Conservation (phyloP, 2,113 vertebrate species). For the Microcebus jonahi region DNA sequence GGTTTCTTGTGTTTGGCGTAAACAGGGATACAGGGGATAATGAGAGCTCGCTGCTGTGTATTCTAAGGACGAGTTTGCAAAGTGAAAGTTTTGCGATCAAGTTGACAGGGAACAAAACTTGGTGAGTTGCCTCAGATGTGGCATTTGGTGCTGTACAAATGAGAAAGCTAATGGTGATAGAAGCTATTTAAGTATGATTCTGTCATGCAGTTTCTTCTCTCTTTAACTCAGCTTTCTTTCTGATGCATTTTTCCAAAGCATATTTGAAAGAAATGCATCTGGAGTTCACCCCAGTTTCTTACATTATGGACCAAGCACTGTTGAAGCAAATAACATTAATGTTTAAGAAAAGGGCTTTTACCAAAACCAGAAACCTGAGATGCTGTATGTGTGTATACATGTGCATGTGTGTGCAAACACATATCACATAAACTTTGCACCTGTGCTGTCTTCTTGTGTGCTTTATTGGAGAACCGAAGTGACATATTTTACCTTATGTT, state of each 20-base stretch:
- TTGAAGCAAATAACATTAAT: not conserved
- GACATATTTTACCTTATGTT: not conserved
- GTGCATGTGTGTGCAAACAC: fast-evolving
- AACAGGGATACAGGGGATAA: not conserved
- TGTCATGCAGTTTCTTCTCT: not conserved
- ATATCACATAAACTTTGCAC: not conserved
- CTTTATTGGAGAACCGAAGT: not conserved
- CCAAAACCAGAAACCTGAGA: not conserved
- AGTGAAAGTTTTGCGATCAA: not conserved
- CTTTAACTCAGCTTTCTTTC: not conserved
- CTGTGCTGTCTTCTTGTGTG: not conserved
- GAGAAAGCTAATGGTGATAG: not conserved
- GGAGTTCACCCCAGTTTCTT: not conserved
- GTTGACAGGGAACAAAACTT: not conserved
- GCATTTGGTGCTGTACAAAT: not conserved
- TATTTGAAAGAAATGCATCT: not conserved
- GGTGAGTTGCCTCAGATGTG: not conserved
- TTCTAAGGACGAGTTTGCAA: not conserved
- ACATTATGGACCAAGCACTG: not conserved
- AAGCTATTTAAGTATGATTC: not conserved
- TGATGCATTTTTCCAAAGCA: not conserved
- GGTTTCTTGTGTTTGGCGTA: not conserved
- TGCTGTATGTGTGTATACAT: fast-evolving
- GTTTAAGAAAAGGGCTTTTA: not conserved
- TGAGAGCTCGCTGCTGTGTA: not conserved